phyloP scores from a whole-genome alignment of 1,140 invertebrate species.

The Gonatopus flavifemur region DNA sequence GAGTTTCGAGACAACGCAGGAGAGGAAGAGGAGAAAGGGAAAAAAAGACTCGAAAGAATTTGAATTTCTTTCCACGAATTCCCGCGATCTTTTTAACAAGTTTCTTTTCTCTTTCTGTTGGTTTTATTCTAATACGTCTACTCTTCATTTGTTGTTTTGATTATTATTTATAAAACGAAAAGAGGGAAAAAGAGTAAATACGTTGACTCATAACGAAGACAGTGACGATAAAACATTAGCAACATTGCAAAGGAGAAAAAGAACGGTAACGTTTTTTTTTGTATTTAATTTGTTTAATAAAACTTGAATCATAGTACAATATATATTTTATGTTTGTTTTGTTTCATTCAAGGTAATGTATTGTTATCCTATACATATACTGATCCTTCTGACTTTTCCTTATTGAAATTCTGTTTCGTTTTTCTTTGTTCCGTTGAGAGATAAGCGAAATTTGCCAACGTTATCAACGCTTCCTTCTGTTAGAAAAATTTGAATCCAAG shows the following conservation, averaged over 20 bases:
- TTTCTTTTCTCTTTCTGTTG: no score
- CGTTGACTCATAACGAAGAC: no score
- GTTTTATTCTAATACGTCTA: conserved; percentile 38
- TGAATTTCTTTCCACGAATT: no score
- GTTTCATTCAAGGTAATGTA: conserved; percentile 10
- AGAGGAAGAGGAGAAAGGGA: no score
- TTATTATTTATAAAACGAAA: conserved; percentile 43
- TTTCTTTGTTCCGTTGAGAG: conserved; percentile 3
- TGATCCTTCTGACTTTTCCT: background rate
- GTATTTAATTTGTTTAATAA: conserved; percentile 55
- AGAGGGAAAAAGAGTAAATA: no score
- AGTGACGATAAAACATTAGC: conserved; percentile 18
- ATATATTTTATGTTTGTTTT: conserved; percentile 24
- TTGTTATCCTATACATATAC: conserved; percentile 15
- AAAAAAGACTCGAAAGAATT: no score
- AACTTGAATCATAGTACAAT: conserved; percentile 54
- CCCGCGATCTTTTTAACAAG: conserved; percentile 8
- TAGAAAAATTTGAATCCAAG: background rate
- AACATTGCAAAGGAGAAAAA: conserved; percentile 29
- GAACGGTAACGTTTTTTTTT: no score
- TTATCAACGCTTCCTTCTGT: background rate
- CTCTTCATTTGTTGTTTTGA: conserved; percentile 37
- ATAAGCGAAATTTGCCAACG: conserved; percentile 3
- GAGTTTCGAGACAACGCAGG: no score
- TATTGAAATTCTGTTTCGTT: conserved; percentile 1